phyloP scores from a whole-genome alignment of 1,140 invertebrate species.

The Drosophila rufa region DNA sequence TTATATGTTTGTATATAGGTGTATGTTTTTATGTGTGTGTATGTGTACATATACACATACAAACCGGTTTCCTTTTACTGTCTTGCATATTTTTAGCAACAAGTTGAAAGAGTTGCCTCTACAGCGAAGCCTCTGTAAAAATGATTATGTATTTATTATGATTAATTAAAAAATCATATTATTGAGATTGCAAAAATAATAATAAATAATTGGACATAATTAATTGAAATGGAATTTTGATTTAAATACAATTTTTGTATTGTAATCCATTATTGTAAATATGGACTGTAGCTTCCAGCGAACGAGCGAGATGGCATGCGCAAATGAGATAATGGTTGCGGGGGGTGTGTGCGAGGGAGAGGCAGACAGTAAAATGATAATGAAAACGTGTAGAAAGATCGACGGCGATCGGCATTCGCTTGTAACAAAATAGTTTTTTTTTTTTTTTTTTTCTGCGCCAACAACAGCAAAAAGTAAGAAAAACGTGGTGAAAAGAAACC shows the following conservation, averaged over 20 bases:
- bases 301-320: not conserved
- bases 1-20: constrained; percentile 16
- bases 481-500: constrained; percentile 20
- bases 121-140: constrained; percentile 4
- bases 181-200: too few relatives aligned
- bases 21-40: constrained; percentile 1
- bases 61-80: constrained; percentile 63
- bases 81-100: constrained; percentile 65
- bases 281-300: not conserved
- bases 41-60: not conserved
- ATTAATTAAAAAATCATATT: not conserved
- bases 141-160: too few relatives aligned
- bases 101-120: constrained; percentile 61
- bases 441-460: constrained; percentile 44
- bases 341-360: constrained; percentile 11
- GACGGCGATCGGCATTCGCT: constrained; percentile 63
- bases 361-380: constrained; percentile 59
- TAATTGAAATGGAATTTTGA: too few relatives aligned
- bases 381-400: constrained; percentile 68
- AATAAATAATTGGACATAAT: too few relatives aligned
- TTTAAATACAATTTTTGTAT: too few relatives aligned
- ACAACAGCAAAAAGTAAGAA: constrained; percentile 35
- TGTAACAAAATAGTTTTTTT: constrained; percentile 76
- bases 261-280: not conserved
- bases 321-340: constrained; percentile 3